Conservation (phyloP, 2,888 invertebrate genomes). For the Polyommatus iphigenia region DNA sequence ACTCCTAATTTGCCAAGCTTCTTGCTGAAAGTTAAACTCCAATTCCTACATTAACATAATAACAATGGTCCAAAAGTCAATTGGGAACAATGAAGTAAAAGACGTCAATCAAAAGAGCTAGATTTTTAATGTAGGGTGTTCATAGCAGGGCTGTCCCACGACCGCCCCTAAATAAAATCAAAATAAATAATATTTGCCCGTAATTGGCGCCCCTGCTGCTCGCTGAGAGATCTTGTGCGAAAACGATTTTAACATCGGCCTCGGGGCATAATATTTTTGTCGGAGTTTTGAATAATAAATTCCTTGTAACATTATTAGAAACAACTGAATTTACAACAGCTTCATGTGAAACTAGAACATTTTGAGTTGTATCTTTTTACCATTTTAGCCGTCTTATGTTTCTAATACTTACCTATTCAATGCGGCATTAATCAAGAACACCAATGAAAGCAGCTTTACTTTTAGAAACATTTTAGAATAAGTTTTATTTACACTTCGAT, state of each 20-base stretch:
- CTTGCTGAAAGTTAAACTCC: slow-evolving; percentile 4
- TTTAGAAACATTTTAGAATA: too few relatives aligned
- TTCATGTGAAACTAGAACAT: background rate
- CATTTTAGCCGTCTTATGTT: background rate
- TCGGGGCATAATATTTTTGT: slow-evolving; percentile 63
- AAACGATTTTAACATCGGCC: slow-evolving; percentile 55
- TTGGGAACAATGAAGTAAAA: slow-evolving; percentile 63
- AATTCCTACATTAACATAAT: slow-evolving; percentile 37
- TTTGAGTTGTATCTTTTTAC: background rate
- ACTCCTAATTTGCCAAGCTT: background rate
- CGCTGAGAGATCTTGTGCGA: slow-evolving; percentile 72
- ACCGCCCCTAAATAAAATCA: slow-evolving; percentile 78
- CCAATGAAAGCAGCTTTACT: too few relatives aligned
- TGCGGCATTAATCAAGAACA: too few relatives aligned
- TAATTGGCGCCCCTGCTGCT: slow-evolving; percentile 78
- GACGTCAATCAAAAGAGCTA: slow-evolving; percentile 73
- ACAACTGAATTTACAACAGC: background rate
- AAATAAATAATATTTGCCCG: slow-evolving; percentile 76
- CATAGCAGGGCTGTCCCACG: slow-evolving; percentile 76
- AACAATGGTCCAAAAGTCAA: slow-evolving; percentile 64
- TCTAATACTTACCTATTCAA: background rate
- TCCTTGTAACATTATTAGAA: background rate
- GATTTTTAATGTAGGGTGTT: slow-evolving; percentile 74
- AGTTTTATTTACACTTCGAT: too few relatives aligned
- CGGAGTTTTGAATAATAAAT: slow-evolving; percentile 39